These are phyloP conservation scores for Troides helena DNA, from an alignment of 2,888 invertebrate species.

Conservation along the genomic window DNA sequence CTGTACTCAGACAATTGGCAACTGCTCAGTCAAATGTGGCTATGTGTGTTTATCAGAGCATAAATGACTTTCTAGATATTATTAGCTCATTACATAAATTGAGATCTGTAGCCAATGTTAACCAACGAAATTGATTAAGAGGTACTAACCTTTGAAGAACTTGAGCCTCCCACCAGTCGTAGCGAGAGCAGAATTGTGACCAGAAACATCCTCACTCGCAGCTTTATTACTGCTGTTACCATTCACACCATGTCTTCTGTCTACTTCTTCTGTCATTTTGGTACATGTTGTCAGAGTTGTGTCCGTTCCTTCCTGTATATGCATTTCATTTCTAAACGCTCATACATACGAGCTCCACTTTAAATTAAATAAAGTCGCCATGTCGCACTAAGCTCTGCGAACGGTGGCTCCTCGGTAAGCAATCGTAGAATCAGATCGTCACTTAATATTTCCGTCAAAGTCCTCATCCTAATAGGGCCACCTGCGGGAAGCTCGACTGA, in stretches of 20 bases:
- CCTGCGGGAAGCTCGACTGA: constrained; percentile 71
- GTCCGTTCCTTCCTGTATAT: constrained; percentile 83
- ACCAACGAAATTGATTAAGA: constrained; percentile 30
- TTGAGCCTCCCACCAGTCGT: constrained; percentile 87
- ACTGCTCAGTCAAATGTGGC: constrained; percentile 62
- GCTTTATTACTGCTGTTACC: constrained; percentile 83
- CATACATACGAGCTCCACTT: constrained; percentile 74
- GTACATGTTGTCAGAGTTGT: constrained; percentile 87
- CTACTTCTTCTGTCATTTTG: constrained; percentile 83
- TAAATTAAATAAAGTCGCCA: constrained; percentile 72
- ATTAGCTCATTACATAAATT: constrained; percentile 29
- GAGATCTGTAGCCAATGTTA: constrained; percentile 32
- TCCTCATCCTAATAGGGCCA: constrained; percentile 78
- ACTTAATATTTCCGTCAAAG: constrained; percentile 68
- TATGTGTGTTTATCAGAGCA: constrained; percentile 75
- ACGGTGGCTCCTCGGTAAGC: constrained; percentile 60
- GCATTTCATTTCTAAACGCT: constrained; percentile 83
- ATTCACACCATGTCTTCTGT: constrained; percentile 87
- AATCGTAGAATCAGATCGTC: constrained; percentile 59
- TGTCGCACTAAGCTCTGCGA: constrained; percentile 61
- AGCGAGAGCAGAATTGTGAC: constrained; percentile 64
- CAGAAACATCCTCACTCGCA: constrained; percentile 72
- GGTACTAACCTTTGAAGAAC: constrained; percentile 86
- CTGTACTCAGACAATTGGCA: constrained; percentile 68
- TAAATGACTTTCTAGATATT: constrained; percentile 78